Base-by-base conservation (phyloP, 2,113 vertebrate species). In the Tauraco erythrolophus region DNA sequence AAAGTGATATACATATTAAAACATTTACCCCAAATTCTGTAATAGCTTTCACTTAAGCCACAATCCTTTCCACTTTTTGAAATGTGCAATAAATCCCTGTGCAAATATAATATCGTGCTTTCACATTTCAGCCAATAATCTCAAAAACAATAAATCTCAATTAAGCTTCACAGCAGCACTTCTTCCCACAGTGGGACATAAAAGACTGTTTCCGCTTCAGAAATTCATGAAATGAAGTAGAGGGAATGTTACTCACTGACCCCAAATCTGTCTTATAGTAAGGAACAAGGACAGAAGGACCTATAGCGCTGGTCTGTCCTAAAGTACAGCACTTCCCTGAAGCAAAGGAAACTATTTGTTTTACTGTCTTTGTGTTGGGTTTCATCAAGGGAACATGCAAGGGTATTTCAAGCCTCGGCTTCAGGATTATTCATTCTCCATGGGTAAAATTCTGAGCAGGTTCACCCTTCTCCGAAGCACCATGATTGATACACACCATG, bases 131-230 rank as follows among this genome's bases (percentile, higher is more conserved):
- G 65, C 39, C 89, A 82, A 64, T 60, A 70, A 80, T 70, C 81
- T 94, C 61, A 92, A 78, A 92, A 18, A 1, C 53, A 94, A 84
- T 61, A 92, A 79, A 91, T 89, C 81, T 88, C 81, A 84, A 57
- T 79, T 92, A 89, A 88, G 50, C 61, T 77, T 45, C 66, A 35
- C 54, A 62, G 81, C 53, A 80, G 37, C 74, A 33, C 3, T 0
- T 33, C 82, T 31, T 92, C 50, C 70, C 70, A 19, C 77, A 62
- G 28, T 69, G 74, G 78, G 54, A 45, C 43, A 66, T 7, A 71
- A 60, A 64, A 75, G 24, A 68, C 45, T 72, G 12, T 58, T 96
- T 72, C 41, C 2, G 2, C 43, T 87, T 35, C n/a, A 77, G 74
- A 83, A 76, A 77, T 69, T 77, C 3, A 35, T 56, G 48, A 46